phyloP scores from a whole-genome alignment of 2,797 vertebrate species.

The Morelia viridis region DNA sequence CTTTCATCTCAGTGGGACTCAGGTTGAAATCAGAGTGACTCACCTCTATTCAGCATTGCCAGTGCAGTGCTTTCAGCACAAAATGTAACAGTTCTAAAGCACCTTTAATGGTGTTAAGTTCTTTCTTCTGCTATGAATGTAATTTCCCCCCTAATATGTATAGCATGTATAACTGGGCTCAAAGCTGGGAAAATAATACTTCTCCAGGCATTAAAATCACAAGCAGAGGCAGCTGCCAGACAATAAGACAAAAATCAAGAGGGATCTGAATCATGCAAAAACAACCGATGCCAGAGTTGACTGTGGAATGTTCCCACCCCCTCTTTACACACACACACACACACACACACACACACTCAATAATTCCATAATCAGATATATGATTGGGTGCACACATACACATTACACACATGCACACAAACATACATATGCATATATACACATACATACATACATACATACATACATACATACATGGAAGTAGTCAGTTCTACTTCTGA shows the following conservation, averaged over 20 bases:
- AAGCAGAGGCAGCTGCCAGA: not conserved
- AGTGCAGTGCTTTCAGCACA: not conserved
- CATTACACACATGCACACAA: not conserved
- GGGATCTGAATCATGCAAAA: not conserved
- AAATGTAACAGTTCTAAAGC: not conserved
- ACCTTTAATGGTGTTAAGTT: not conserved
- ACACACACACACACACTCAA: too few species aligned
- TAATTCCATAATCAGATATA: too few species aligned
- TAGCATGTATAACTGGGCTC: not conserved
- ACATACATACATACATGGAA: not conserved
- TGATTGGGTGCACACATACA: too few species aligned
- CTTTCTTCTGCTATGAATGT: not conserved
- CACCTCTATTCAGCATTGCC: not conserved
- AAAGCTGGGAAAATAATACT: slow-evolving; percentile 9
- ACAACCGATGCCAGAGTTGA: not conserved
- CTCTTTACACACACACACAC: not conserved
- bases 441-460: not conserved
- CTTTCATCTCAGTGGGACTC: not conserved
- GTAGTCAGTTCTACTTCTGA: not conserved
- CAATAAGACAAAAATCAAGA: not conserved
- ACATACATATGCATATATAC: not conserved
- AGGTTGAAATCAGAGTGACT: not conserved
- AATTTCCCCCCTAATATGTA: not conserved
- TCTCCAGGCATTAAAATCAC: not conserved
- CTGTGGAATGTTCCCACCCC: not conserved